These are phyloP conservation scores for Petrolisthes manimaculis DNA, from an alignment of 2,888 invertebrate species.

Conservation along the genomic window DNA sequence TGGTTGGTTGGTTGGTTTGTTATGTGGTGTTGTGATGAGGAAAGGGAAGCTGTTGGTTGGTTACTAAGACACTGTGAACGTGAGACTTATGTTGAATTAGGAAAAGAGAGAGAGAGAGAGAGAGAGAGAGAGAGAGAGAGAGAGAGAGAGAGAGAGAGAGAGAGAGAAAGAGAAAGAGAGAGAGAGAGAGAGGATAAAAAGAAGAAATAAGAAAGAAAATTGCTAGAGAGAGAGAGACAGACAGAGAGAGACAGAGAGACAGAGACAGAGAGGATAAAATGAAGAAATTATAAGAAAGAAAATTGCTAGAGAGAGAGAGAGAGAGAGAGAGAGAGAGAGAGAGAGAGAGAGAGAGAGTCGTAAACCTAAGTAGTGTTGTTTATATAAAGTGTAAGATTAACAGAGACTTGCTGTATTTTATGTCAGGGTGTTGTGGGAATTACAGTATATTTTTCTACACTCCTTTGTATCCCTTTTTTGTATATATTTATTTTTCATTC, in stretches of 20 bases:
- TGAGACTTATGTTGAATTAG: no score
- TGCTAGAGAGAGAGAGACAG: no score
- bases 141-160: background rate
- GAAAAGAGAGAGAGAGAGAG: conserved; percentile 4
- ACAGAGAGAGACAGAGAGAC: background rate
- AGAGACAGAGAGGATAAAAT: background rate
- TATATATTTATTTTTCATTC: no score
- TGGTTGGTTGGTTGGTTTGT: no score
- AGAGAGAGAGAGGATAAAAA: background rate
- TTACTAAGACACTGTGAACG: no score
- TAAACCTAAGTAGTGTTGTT: no score
- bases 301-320: background rate
- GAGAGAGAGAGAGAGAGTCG: background rate
- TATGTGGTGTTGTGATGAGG: background rate
- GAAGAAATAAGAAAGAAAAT: background rate
- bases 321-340: background rate
- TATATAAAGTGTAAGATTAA: no score
- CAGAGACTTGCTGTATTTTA: no score
- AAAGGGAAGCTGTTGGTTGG: background rate
- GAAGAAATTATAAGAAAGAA: background rate
- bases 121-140: conserved; percentile 12
- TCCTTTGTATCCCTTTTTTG: no score
- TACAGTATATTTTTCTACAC: no score
- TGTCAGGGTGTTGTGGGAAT: no score
- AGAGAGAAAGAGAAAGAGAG: background rate